These are phyloP conservation scores for Campoplex capitator DNA, from an alignment of 2,888 invertebrate genomes.

Conservation along the genomic window DNA sequence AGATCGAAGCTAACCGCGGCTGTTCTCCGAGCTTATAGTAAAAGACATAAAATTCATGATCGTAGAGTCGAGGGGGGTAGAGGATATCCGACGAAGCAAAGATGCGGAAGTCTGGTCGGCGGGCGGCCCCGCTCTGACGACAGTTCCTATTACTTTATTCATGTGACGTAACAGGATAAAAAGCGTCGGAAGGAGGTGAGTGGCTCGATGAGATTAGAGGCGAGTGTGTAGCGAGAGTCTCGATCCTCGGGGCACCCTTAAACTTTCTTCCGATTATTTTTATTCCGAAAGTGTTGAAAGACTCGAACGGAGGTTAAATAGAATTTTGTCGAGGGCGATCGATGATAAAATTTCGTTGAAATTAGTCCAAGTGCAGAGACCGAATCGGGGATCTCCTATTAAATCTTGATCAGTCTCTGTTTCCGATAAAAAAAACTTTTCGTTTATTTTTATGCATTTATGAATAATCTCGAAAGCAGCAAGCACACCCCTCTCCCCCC, in stretches of 20 bases:
- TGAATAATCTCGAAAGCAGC: constrained; percentile 14
- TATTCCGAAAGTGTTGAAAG: not conserved
- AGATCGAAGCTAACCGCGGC: not conserved
- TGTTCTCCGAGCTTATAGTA: constrained; percentile 18
- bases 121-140: constrained; percentile 44
- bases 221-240: constrained; percentile 72
- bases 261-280: constrained; percentile 5
- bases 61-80: not conserved
- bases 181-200: constrained; percentile 82
- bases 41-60: constrained; percentile 39
- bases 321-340: constrained; percentile 15
- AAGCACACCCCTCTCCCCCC: too few species aligned
- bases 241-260: constrained; percentile 70
- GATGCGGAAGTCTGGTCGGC: constrained; percentile 48
- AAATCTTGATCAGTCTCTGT: not conserved
- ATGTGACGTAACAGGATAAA: constrained; percentile 85
- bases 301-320: too few species aligned
- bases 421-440: not conserved
- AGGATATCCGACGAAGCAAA: constrained; percentile 20
- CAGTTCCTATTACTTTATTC: constrained; percentile 81
- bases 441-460: not conserved
- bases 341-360: constrained; percentile 37
- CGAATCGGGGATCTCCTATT: not conserved
- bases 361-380: constrained; percentile 10
- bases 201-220: constrained; percentile 84